These are phyloP conservation scores for Mallateleia sp. DNA, from an alignment of 2,888 invertebrate species.

Conservation along the genomic window DNA sequence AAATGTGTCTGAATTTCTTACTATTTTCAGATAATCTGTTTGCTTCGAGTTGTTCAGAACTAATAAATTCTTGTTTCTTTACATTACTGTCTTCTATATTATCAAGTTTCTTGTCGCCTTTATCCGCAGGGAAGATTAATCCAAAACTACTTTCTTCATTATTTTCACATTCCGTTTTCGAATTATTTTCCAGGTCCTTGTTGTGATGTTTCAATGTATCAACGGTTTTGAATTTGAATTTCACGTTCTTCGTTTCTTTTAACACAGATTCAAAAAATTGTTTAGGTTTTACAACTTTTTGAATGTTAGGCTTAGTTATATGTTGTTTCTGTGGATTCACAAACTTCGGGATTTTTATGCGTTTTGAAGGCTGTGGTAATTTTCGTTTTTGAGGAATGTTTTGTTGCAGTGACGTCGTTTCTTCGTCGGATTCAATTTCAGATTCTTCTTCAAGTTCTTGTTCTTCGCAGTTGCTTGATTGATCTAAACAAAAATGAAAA, in stretches of 20 bases:
- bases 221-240: constrained; percentile 91
- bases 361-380: constrained; percentile 88
- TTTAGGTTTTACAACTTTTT: constrained; percentile 89
- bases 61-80: constrained; percentile 90
- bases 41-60: constrained; percentile 92
- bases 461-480: constrained; percentile 1
- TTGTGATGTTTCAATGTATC: constrained; percentile 81
- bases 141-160: constrained; percentile 86
- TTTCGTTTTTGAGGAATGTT: constrained; percentile 90
- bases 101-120: constrained; percentile 72
- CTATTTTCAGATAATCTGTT: constrained; percentile 93
- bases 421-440: constrained; percentile 92
- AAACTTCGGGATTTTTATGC: constrained; percentile 91
- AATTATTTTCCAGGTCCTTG: constrained; percentile 11
- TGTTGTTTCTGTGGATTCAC: constrained; percentile 90
- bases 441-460: constrained; percentile 90
- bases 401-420: constrained; percentile 86
- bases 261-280: constrained; percentile 91
- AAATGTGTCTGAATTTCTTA: too few relatives aligned
- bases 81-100: constrained; percentile 81
- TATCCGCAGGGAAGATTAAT: constrained; percentile 86
- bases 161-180: constrained; percentile 57
- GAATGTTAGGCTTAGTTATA: constrained; percentile 77
- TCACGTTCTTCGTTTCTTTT: constrained; percentile 89
- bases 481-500: too few relatives aligned